Evolutionary conservation across 2,888 invertebrate genomes (phyloP), one percentile per base, ranked within the genome.

Genomic region (Hyppa rectilinea): DNA sequence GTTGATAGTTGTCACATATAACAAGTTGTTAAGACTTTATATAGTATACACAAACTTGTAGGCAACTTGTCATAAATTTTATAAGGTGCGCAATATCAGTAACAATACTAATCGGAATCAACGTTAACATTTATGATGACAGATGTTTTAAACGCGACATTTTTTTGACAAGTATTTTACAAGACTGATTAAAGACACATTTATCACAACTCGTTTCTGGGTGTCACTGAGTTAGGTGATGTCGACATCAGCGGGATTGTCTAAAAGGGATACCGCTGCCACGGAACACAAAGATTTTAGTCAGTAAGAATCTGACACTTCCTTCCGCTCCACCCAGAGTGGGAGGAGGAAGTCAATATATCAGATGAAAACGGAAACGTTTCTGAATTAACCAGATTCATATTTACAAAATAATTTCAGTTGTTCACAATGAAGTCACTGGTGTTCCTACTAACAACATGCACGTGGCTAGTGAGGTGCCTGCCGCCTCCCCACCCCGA

Each of bases 401-500:
- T 26, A 20, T 43, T 70, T 59, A 49, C 17, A 12, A 67, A 38
- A 38, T 26, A 53, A 75, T 59, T 73, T 52, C 80, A 78, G 80
- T 75, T 56, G 17, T 23, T 31, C 31, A 88, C 62, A 45, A 92
- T 92, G 90, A 90, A 86, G 85, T 80, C 84, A 3, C 40, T 86
- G 20, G 53, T 92, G 12, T 52, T 92, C n/a, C 31, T 94, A 12
- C 63, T 93, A 6, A 83, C 87, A 4, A 82, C 87, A 14, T 89
- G 88, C 75, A 80, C 87, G 4, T 88, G 83, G 52, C 47, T 92
- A 53, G 93, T 85, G 36, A 84, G 80, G 59, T 88, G 91, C 69
- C 76, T 91, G 10, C 95, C 93, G 3, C 95, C 95, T 14, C 96
- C 96, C 23, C 97, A 97, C 84, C 96, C 96, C 2, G 96, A 96